A percentile compares a stretch with the other conserved stretches of the same genome.
Conservation (phyloP, 2,888 invertebrate species). For the Eupeodes latifasciatus region DNA sequence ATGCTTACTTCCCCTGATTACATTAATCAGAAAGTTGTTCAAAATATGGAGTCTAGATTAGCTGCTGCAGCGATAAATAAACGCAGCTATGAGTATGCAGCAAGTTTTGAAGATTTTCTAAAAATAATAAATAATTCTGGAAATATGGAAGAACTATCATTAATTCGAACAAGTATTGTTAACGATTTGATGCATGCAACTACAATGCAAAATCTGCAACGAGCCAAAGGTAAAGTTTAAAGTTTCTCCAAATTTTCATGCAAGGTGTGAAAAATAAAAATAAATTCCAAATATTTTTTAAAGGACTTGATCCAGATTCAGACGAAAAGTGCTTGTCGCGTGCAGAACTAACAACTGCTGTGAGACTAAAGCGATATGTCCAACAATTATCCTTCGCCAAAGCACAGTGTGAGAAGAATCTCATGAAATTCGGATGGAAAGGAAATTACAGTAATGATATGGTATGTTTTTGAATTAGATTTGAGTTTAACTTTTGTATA, state of each 20-base stretch:
- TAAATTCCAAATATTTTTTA: not conserved
- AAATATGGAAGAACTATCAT: slow-evolving; percentile 92
- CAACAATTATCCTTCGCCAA: slow-evolving; percentile 93
- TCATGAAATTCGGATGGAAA: slow-evolving; percentile 91
- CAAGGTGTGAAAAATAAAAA: not conserved
- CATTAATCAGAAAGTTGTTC: slow-evolving; percentile 93
- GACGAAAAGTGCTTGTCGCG: slow-evolving; percentile 86
- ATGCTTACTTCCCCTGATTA: slow-evolving; percentile 95
- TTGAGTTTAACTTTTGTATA: not conserved
- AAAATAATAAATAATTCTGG: slow-evolving; percentile 92
- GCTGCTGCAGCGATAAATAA: slow-evolving; percentile 91
- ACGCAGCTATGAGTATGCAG: slow-evolving; percentile 93
- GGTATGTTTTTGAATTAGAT: slow-evolving; percentile 69
- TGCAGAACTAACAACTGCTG: slow-evolving; percentile 91
- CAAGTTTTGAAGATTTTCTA: slow-evolving; percentile 95
- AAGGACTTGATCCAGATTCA: slow-evolving; percentile 82
- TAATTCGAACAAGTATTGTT: slow-evolving; percentile 93
- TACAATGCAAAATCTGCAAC: slow-evolving; percentile 94
- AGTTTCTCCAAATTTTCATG: too few relatives aligned
- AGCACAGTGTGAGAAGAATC: slow-evolving; percentile 91
- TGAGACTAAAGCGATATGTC: slow-evolving; percentile 93
- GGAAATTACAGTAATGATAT: slow-evolving; percentile 86
- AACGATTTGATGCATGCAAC: slow-evolving; percentile 97
- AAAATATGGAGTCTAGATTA: slow-evolving; percentile 92
- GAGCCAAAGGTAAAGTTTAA: slow-evolving; percentile 88